Evolutionary conservation across 2,888 invertebrate genomes (phyloP).

Genomic region (Eumerus sabulonum): DNA sequence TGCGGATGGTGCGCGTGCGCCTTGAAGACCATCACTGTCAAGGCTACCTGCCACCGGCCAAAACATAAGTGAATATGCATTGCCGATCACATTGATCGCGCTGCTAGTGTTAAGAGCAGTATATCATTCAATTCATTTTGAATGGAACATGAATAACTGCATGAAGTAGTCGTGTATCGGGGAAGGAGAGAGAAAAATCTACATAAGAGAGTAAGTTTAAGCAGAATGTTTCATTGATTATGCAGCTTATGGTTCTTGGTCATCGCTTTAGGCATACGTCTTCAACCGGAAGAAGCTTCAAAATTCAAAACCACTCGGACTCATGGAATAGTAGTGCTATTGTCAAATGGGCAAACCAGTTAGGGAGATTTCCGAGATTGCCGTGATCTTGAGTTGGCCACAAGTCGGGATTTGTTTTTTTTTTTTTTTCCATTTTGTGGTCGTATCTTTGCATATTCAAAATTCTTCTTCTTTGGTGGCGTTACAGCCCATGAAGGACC

Average conservation of each 20-base stretch:
- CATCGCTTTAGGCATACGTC: too few relatives aligned
- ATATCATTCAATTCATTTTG: background rate
- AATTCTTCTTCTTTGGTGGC: too few relatives aligned
- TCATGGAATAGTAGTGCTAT: background rate
- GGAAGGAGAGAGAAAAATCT: too few relatives aligned
- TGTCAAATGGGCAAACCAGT: slow-evolving; percentile 57
- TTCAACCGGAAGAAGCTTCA: slow-evolving; percentile 51
- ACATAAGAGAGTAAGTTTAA: too few relatives aligned
- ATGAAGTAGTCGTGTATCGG: too few relatives aligned
- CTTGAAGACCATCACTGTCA: slow-evolving; percentile 24
- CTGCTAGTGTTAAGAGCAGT: too few relatives aligned
- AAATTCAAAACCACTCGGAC: too few relatives aligned
- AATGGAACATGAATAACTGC: too few relatives aligned
- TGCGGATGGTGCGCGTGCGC: slow-evolving; percentile 2
- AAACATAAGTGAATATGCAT: background rate
- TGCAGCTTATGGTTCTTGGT: too few relatives aligned
- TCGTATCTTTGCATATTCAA: slow-evolving; percentile 18
- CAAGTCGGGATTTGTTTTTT: slow-evolving; percentile 17
- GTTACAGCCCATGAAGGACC: too few relatives aligned
- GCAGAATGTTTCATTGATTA: too few relatives aligned
- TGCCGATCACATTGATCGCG: background rate
- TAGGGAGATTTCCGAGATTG: slow-evolving; percentile 27
- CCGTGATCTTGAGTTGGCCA: slow-evolving; percentile 47
- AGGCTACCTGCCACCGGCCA: slow-evolving; percentile 1
- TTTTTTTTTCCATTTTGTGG: background rate